Evolutionary conservation across 2,888 invertebrate species (phyloP), one percentile per base, ranked within the genome.

Genomic region (Drepana falcataria): DNA sequence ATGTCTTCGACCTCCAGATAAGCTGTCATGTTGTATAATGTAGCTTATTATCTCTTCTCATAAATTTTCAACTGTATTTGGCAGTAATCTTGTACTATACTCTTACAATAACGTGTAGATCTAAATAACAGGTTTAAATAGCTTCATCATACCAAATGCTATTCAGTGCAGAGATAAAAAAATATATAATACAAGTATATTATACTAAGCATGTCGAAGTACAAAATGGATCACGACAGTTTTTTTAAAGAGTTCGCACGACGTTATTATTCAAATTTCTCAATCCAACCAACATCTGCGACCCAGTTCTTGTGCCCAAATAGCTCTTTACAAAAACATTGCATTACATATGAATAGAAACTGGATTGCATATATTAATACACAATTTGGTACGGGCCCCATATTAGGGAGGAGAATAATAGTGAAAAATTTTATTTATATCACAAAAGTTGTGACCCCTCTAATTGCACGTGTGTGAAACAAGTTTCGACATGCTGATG

Each of bases 341-440:
- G 82, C 82, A 85, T 87, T 85, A 83, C 79, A 83, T 84, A 83
- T 89, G 87, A 90, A 90, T 87, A 75, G 81, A 86, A 89, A 89
- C 90, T 90, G 89, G 89, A 88, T 84, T 83, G 88, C 79, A 88
- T 89, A 80, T 76, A 85, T 89, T 85, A 90, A 89, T 85, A 82
- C 80, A 76, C 84, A 88, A 90, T 89, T 86, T 78, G 82, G 84
- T 83, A 81, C 81, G 83, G 86, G 81, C 87, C 90, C 83, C 64
- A 69, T 65, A 85, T 87, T 91, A 87, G 84, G 84, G 88, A 77
- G 80, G 74, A 71, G 77, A 69, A 88, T 84, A 87, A 90, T 83
- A 75, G 82, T 67, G 73, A 85, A 87, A 85, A 75, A 72, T 81
- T 77, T 76, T 74, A 84, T 85, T 81, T 75, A 78, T 73, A 79